A percentile compares a stretch with the other conserved stretches of the same genome.
Evolutionary conservation across 2,113 vertebrate genomes (phyloP).

Genomic region (Abramis brama): DNA sequence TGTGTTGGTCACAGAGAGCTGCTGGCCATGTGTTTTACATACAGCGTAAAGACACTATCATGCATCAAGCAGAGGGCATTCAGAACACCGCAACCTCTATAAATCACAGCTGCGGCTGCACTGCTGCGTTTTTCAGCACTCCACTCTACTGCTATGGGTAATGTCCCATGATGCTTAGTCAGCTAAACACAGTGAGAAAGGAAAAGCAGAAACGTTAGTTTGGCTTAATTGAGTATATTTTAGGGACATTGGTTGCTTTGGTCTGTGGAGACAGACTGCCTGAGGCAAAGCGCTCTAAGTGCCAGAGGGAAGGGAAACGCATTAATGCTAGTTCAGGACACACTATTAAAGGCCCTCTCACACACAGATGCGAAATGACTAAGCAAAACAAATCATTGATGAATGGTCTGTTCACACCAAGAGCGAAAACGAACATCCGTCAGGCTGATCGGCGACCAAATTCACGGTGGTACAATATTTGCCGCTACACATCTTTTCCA

Average conservation of each 20-base stretch:
- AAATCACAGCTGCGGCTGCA: constrained; percentile 40
- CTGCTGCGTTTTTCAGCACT: constrained; percentile 43
- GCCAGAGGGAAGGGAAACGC: constrained; percentile 43
- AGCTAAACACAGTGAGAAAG: constrained; percentile 30
- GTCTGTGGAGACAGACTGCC: constrained; percentile 40
- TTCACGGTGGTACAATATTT: not conserved
- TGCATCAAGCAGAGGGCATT: constrained; percentile 46
- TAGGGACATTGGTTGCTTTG: constrained; percentile 45
- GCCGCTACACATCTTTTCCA: not conserved
- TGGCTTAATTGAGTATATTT: constrained; percentile 44
- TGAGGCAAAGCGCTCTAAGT: constrained; percentile 25
- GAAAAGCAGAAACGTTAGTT: constrained; percentile 29
- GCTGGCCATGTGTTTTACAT: constrained; percentile 41
- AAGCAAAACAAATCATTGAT: constrained; percentile 8
- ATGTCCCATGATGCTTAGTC: constrained; percentile 47
- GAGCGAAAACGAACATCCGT: not conserved
- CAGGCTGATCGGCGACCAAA: not conserved
- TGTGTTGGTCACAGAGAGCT: constrained; percentile 27
- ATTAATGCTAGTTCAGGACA: constrained; percentile 40
- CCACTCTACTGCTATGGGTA: constrained; percentile 27
- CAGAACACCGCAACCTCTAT: constrained; percentile 32
- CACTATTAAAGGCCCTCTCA: constrained; percentile 4
- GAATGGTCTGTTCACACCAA: not conserved
- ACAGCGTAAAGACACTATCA: constrained; percentile 40
- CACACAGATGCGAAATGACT: not conserved